Base-by-base conservation (phyloP, 2,797 vertebrate genomes). In the Fistularia tabacaria region DNA sequence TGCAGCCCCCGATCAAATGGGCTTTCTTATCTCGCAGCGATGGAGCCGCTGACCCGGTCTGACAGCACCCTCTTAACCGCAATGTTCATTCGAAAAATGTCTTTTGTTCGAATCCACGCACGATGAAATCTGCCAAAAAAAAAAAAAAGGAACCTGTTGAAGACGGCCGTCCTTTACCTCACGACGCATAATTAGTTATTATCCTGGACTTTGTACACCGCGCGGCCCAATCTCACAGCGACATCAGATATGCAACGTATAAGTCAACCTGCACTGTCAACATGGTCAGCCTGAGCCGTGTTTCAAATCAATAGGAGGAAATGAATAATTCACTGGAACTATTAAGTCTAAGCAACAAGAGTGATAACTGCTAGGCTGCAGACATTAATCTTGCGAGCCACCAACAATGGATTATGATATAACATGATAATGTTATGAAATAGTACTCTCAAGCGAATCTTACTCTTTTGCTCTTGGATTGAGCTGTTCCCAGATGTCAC, bases 341-440 rank as follows among this genome's bases (percentile, higher is more conserved):
- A 87, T 87, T 83, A 85, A 66, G 74, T 82, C 81, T 74, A 77
- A 85, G 77, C 77, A 85, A 83, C 79, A 76, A 83, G 81, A 84
- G 73, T 75, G 85, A 88, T 86, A 87, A 85, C 80, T 81, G 78
- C 66, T 43, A 43, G 52, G 65, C 69, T 8, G 57, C 74, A 59
- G 82, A 73, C 88, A 81, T 86, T 85, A 85, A 85, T 87, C 86
- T 81, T 68, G 61, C 40, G 74, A 81, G 77, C 86, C 79, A 71
- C 77, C 83, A 79, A 82, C 86, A 87, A 87, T 82, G 81, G 82
- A 86, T 85, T 78, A 77, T 85, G 82, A 86, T 84, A 84, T 77
- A 84, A 84, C 83, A 83, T 87, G 82, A 85, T 87, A 85, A 87
- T 87, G 78, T 82, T 85, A 85, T 85, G 81, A 90, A 88, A 83